phyloP scores from a whole-genome alignment of 2,797 vertebrate species.

The Gouania willdenowi region DNA sequence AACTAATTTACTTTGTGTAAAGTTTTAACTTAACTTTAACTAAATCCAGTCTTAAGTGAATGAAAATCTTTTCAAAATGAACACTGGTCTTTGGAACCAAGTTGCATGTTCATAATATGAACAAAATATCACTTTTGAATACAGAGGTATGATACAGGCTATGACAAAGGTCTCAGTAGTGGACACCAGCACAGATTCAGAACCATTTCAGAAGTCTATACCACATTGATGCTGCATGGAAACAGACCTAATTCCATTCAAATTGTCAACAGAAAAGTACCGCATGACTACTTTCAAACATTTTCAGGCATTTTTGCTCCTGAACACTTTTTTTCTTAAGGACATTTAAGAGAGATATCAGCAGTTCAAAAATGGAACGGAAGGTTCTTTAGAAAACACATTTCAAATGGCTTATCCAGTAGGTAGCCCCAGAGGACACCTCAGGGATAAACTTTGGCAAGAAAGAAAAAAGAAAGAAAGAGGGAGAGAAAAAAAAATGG shows the following conservation, averaged over 20 bases:
- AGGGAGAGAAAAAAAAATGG: slow-evolving; percentile 55
- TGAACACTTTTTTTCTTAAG: slow-evolving; percentile 65
- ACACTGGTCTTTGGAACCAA: too few species aligned
- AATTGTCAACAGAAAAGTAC: slow-evolving; percentile 55
- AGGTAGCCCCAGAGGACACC: slow-evolving; percentile 73
- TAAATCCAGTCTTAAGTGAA: too few species aligned
- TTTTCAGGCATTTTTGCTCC: slow-evolving; percentile 43
- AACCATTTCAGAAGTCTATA: slow-evolving; percentile 39
- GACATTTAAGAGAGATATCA: slow-evolving; percentile 71
- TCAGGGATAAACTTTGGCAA: slow-evolving; percentile 70
- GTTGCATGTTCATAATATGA: too few species aligned
- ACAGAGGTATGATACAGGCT: too few species aligned
- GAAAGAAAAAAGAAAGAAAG: slow-evolving; percentile 67
- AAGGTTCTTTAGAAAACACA: slow-evolving; percentile 69
- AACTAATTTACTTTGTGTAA: too few species aligned
- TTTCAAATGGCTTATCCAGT: slow-evolving; percentile 72
- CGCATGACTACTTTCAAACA: slow-evolving; percentile 49
- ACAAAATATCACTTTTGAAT: too few species aligned
- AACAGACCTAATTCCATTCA: slow-evolving; percentile 22
- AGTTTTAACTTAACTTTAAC: too few species aligned
- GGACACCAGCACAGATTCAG: slow-evolving; percentile 41
- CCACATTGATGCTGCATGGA: slow-evolving; percentile 32
- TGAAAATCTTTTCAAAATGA: too few species aligned
- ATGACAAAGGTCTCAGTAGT: slow-evolving; percentile 15
- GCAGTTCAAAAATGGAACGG: slow-evolving; percentile 61